Base-by-base conservation (phyloP, 2,113 vertebrate species). In the Butastur rufipennis region DNA sequence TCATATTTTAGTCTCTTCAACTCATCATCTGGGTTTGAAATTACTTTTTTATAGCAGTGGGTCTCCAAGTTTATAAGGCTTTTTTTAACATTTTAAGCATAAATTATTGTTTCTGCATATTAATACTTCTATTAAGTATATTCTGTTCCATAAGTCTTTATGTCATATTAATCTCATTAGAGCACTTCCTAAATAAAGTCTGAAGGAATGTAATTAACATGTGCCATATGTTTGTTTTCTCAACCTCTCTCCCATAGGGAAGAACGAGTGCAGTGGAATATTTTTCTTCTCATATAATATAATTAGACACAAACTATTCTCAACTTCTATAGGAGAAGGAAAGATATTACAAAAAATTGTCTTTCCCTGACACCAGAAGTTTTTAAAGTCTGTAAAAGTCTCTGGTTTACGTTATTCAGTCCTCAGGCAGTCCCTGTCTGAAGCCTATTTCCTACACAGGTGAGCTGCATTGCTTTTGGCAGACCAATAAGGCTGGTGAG, bases 151-250 rank as follows among this genome's bases (percentile, higher is more conserved):
- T 77, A 68, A 47, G 3, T 56, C 77, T 92, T 86, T 40, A 42
- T 90, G 53, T 73, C 84, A 93, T 73, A 86, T 77, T 86, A 10
- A 73, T 81, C 53, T 94, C 31, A 89, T 97, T 94, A 93, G 82
- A 91, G 4, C 12, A 27, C 27, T 96, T 96, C 83, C 67, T 72
- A 86, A 95, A 85, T 66, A 68, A 92, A 88, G 29, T 77, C n/a
- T 83, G 63, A 93, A 81, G 63, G 67, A 95, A 94, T 73, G 53
- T 68, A 65, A 56, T 94, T 91, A 93, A 91, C 8, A 1, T 31
- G 67, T 2, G 26, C 89, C 91, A 88, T 65, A 73, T 90, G 80
- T 65, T 88, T 86, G 5, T 27, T 86, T 82, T 65, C 68, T 34
- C 56, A 83, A 10, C 58, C 8, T 55, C 26, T 80, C 29, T 88